phyloP scores from a whole-genome alignment of 35 echinoderm and acorn worm genomes.

The Patiria miniata region DNA sequence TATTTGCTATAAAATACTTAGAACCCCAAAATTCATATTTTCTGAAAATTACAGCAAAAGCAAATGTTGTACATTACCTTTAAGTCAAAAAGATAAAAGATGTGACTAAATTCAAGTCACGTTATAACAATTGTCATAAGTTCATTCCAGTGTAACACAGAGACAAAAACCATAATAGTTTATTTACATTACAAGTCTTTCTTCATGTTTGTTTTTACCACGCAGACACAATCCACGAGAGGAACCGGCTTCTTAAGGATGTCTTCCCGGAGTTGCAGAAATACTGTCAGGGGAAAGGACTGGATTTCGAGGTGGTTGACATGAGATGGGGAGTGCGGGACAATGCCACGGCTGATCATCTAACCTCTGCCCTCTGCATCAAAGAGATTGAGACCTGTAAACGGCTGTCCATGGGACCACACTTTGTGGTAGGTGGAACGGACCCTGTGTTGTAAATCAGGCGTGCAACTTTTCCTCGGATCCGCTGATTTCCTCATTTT shows the following conservation, averaged over 20 bases:
- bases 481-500: too few relatives aligned
- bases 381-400: slow-evolving; percentile 77
- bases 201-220: not conserved
- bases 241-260: slow-evolving; percentile 70
- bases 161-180: too few relatives aligned
- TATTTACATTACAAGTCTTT: not conserved
- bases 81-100: too few relatives aligned
- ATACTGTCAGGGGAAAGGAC: slow-evolving; percentile 68
- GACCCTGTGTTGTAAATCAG: too few relatives aligned
- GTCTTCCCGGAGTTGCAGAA: slow-evolving; percentile 65
- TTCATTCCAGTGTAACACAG: too few relatives aligned
- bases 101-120: too few relatives aligned
- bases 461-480: too few relatives aligned
- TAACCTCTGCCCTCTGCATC: slow-evolving; percentile 78
- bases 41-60: too few relatives aligned
- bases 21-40: too few relatives aligned
- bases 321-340: slow-evolving; percentile 87
- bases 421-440: slow-evolving; percentile 75
- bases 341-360: slow-evolving; percentile 74
- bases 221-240: slow-evolving; percentile 73
- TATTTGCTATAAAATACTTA: too few relatives aligned
- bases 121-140: too few relatives aligned
- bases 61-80: too few relatives aligned
- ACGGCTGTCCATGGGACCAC: slow-evolving; percentile 73
- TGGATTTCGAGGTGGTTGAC: slow-evolving; percentile 89